Conservation (phyloP, 2,113 vertebrate genomes). For the Triplophysa tibetana region DNA sequence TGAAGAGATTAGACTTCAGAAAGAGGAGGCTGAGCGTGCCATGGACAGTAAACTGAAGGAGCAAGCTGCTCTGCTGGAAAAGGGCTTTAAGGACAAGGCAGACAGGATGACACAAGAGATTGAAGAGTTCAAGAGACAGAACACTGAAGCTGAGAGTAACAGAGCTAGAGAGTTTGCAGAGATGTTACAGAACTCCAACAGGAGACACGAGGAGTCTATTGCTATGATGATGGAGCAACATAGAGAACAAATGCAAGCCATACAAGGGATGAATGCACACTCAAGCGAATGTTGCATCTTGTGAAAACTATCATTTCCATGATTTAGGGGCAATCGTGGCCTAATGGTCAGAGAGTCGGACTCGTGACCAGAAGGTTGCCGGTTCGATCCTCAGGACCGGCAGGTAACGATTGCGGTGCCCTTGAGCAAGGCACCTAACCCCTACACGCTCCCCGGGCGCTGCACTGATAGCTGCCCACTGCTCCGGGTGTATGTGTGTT, state of each 20-base stretch:
- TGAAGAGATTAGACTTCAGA: conserved; percentile 22
- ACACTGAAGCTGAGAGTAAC: not conserved
- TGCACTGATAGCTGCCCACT: too few species aligned
- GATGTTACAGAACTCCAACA: not conserved
- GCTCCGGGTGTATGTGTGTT: too few species aligned
- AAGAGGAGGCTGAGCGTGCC: conserved; percentile 18
- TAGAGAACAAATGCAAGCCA: not conserved
- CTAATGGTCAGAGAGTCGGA: too few species aligned
- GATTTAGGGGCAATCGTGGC: too few species aligned
- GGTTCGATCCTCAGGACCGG: too few species aligned
- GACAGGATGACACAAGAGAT: conserved; percentile 43
- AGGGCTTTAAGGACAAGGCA: conserved; percentile 27
- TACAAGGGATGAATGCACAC: not conserved
- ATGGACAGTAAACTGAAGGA: conserved; percentile 48
- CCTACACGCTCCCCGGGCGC: too few species aligned
- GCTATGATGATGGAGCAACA: not conserved
- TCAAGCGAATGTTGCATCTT: rapidly evolving
- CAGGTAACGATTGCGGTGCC: too few species aligned
- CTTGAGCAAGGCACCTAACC: too few species aligned
- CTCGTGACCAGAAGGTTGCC: too few species aligned
- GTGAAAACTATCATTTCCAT: not conserved
- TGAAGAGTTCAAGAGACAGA: not conserved
- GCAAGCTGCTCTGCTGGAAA: conserved; percentile 18
- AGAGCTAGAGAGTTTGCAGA: not conserved
- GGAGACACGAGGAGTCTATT: not conserved